Evolutionary conservation across 1,140 invertebrate genomes (phyloP).

Genomic region (Anoplolepis gracilipes): DNA sequence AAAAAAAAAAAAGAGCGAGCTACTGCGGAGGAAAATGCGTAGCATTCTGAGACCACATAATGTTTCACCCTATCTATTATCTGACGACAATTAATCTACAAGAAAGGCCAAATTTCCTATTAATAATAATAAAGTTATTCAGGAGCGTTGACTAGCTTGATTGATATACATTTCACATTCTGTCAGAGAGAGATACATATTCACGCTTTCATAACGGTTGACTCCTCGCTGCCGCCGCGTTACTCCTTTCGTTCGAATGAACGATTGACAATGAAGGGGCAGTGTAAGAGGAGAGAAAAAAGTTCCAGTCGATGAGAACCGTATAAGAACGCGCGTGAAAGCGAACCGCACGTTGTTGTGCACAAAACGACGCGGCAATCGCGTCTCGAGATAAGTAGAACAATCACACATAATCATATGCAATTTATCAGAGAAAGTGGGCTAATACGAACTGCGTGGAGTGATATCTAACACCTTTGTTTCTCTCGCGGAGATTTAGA

Average conservation of each 20-base stretch:
- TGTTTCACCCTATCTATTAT: neutral
- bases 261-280: conserved; percentile 31
- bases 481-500: conserved; percentile 49
- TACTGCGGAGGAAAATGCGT: neutral
- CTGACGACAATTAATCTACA: conserved; percentile 7
- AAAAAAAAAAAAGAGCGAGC: no score
- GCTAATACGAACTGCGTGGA: conserved; percentile 63
- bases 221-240: neutral
- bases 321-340: conserved; percentile 42
- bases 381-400: conserved; percentile 70
- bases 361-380: conserved; percentile 38
- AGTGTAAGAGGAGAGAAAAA: neutral
- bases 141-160: neutral
- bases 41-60: neutral
- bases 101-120: neutral
- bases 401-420: conserved; percentile 74
- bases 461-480: conserved; percentile 68
- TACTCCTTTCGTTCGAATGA: conserved; percentile 54
- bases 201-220: conserved; percentile 39
- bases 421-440: conserved; percentile 75
- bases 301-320: neutral
- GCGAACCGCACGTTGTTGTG: conserved; percentile 32
- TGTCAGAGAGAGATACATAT: conserved; percentile 41
- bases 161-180: conserved; percentile 34
- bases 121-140: conserved; percentile 35